phyloP scores from a whole-genome alignment of 2,888 invertebrate species.

The Helobdella robusta region DNA sequence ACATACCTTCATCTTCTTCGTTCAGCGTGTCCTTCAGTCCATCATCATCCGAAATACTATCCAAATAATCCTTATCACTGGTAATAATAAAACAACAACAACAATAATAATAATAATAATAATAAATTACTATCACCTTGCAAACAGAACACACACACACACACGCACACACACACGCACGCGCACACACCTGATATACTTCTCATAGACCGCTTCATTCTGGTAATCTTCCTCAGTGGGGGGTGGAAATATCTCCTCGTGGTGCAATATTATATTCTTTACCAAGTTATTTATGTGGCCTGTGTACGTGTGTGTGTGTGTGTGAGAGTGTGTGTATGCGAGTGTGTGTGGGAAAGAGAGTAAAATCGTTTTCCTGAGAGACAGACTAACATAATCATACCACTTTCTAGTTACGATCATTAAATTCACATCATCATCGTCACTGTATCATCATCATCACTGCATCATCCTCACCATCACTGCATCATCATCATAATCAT shows the following conservation, averaged over 20 bases:
- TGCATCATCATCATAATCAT: no score
- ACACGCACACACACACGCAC: constrained; percentile 52
- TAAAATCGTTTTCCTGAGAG: no score
- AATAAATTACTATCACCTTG: background rate
- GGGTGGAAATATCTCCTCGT: constrained; percentile 63
- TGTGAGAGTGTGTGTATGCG: no score
- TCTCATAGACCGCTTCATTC: constrained; percentile 41
- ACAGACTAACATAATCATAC: no score
- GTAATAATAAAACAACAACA: background rate
- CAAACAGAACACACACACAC: background rate
- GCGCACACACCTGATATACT: constrained; percentile 52
- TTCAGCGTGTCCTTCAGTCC: constrained; percentile 17
- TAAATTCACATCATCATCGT: no score
- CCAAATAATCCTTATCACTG: constrained; percentile 23
- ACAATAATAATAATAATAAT: background rate
- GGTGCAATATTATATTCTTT: constrained; percentile 81
- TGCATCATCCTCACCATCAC: no score
- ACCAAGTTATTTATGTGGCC: constrained; percentile 85
- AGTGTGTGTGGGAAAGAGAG: no score
- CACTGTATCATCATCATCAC: no score
- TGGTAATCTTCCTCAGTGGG: constrained; percentile 9
- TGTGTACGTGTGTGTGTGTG: constrained; percentile 79
- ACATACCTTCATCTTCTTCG: constrained; percentile 25
- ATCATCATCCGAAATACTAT: constrained; percentile 27
- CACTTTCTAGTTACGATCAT: no score